These are phyloP conservation scores for Disparrhopalites patrizii DNA, from an alignment of 2,888 invertebrate species.

Conservation along the genomic window DNA sequence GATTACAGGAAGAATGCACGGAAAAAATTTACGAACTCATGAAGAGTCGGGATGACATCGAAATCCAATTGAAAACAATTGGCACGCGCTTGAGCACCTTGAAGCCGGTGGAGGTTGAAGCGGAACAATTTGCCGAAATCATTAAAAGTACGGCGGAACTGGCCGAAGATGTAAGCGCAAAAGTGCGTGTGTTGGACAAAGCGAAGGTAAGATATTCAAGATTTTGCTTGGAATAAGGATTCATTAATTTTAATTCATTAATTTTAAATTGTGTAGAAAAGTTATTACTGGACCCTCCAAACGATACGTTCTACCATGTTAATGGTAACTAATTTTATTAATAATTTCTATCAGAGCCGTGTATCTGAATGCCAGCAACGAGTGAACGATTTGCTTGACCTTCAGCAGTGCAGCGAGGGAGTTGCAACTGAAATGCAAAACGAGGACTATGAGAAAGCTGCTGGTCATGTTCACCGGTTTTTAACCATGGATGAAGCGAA, in stretches of 20 bases:
- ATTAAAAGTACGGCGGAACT: conserved; percentile 80
- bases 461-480: conserved; percentile 90
- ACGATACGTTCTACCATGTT: neutral
- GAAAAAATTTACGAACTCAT: conserved; percentile 67
- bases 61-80: conserved; percentile 74
- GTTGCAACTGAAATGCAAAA: conserved; percentile 88
- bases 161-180: conserved; percentile 90
- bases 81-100: conserved; percentile 75
- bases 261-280: too few relatives aligned
- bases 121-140: conserved; percentile 75
- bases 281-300: too few relatives aligned
- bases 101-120: conserved; percentile 70
- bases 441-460: conserved; percentile 96
- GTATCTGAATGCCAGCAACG: conserved; percentile 91
- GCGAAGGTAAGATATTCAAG: conserved; percentile 67
- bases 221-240: too few relatives aligned
- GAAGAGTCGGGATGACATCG: conserved; percentile 69
- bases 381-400: conserved; percentile 89
- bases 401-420: conserved; percentile 95
- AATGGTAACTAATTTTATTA: neutral
- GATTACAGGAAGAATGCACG: conserved; percentile 63
- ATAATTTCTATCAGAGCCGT: conserved; percentile 60
- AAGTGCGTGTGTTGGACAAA: conserved; percentile 87
- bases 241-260: neutral
- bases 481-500: conserved; percentile 85